Percentiles rank a stretch among this genome's conserved stretches.
These are phyloP conservation scores for Anthopleura xanthogrammica DNA, from an alignment of 92 coral and sea anemone species.

Conservation along the genomic window DNA sequence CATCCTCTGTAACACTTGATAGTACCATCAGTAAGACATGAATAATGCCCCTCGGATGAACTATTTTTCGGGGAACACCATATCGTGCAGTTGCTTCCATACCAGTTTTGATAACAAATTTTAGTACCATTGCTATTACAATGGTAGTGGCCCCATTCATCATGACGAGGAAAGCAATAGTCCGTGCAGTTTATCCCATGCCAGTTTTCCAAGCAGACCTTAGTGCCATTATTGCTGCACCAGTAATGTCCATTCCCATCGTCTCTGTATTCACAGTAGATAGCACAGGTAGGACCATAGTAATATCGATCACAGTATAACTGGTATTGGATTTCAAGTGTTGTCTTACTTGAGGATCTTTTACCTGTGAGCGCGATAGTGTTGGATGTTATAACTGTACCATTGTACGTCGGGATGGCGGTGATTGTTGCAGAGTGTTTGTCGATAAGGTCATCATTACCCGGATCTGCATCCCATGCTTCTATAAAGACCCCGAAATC, in stretches of 20 bases:
- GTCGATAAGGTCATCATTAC: constrained; percentile 9
- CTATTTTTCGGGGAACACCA: constrained; percentile 51
- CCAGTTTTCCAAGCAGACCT: constrained; percentile 59
- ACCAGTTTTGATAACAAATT: constrained; percentile 50
- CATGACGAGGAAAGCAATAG: constrained; percentile 66
- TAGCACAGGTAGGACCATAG: constrained; percentile 34
- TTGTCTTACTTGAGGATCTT: constrained; percentile 13
- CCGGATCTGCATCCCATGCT: constrained; percentile 21
- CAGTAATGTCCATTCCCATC: constrained; percentile 52
- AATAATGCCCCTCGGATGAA: constrained; percentile 40
- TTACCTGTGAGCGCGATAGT: constrained; percentile 1
- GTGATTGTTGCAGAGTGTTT: constrained; percentile 19
- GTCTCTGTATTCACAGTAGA: constrained; percentile 52
- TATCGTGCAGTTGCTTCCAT: constrained; percentile 44
- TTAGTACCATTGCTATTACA: constrained; percentile 53
- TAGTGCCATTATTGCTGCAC: constrained; percentile 39
- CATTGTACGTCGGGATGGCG: constrained; percentile 19
- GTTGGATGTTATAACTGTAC: constrained; percentile 9
- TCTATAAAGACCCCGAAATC: constrained; percentile 23
- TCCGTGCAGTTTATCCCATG: constrained; percentile 61
- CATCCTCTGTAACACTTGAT: constrained; percentile 44
- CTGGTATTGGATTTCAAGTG: constrained; percentile 20
- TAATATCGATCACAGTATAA: constrained; percentile 33
- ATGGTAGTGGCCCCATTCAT: constrained; percentile 58
- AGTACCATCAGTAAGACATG: constrained; percentile 37